A percentile compares a stretch with the other conserved stretches of the same genome.
phyloP scores from a whole-genome alignment of 2,113 vertebrate genomes.

The Oreochromis tanganicae region DNA sequence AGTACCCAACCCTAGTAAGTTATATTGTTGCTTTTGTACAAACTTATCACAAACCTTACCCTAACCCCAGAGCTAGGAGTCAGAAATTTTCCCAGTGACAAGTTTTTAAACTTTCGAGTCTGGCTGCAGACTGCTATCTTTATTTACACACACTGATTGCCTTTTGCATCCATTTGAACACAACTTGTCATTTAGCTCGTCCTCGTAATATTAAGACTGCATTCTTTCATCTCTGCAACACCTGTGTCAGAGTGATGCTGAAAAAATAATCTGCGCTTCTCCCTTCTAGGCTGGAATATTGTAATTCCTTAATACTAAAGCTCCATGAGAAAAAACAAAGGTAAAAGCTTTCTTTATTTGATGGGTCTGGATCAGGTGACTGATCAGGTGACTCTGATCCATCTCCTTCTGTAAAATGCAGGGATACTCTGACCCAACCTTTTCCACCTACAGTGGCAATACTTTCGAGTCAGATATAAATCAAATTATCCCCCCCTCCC shows the following conservation, averaged over 20 bases:
- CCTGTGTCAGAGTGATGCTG: background rate
- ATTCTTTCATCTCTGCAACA: background rate
- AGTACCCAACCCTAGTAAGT: constrained; percentile 26
- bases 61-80: background rate
- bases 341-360: background rate
- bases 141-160: background rate
- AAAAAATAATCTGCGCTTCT: background rate
- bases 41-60: background rate
- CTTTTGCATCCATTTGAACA: background rate
- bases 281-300: background rate
- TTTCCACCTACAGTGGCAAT: background rate
- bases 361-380: background rate
- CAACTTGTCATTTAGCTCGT: background rate
- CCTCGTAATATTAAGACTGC: background rate
- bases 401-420: background rate
- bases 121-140: background rate
- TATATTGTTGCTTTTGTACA: background rate
- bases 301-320: background rate
- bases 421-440: background rate
- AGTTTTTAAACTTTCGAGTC: background rate
- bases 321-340: background rate
- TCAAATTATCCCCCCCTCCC: background rate
- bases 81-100: background rate
- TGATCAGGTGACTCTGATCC: background rate
- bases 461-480: background rate